Conservation (phyloP, 2,797 vertebrate species). For the Champsocephalus esox region DNA sequence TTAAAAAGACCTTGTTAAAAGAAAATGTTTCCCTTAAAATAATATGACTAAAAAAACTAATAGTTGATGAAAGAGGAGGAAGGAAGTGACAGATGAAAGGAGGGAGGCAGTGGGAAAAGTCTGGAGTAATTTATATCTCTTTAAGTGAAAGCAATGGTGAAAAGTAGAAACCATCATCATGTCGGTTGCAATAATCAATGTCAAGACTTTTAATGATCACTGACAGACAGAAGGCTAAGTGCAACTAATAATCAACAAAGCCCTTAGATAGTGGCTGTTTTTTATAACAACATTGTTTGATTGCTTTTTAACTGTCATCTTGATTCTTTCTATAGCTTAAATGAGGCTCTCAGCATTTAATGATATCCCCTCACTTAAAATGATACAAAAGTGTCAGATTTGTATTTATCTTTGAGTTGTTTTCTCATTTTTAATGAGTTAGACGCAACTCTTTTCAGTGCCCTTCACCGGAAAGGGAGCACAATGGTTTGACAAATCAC, state of each 20-base stretch:
- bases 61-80: not conserved
- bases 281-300: conserved; percentile 3
- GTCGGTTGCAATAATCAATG: no score
- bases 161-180: no score
- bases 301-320: conserved; percentile 14
- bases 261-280: no score
- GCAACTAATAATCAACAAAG: no score
- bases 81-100: not conserved
- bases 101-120: rapidly evolving
- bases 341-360: conserved; percentile 27
- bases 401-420: not conserved
- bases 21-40: not conserved
- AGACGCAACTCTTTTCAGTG: conserved; percentile 4
- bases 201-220: no score
- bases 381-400: not conserved
- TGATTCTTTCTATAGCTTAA: conserved; percentile 25
- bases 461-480: conserved; percentile 24
- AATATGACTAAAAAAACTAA: not conserved
- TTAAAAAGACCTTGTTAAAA: not conserved
- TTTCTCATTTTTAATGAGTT: conserved; percentile 27
- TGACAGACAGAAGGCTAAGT: no score
- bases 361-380: conserved; percentile 1
- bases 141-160: no score
- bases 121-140: not conserved
- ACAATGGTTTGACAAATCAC: conserved; percentile 50